phyloP scores from a whole-genome alignment of 23 tunicate species.

The Corella eumyota region DNA sequence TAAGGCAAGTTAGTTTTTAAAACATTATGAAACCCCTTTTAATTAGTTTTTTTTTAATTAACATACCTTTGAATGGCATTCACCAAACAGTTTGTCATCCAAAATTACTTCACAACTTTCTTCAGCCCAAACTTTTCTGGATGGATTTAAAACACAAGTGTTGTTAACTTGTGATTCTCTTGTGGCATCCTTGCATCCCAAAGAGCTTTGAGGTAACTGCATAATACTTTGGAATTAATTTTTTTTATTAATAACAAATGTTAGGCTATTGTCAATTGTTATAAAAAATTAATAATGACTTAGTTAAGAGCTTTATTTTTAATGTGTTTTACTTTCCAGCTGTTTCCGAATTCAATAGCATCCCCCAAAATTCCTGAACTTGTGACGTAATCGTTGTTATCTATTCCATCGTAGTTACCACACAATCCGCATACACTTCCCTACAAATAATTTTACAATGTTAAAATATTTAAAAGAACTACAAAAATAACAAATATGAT shows the following conservation, averaged over 20 bases:
- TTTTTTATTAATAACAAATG: too few relatives aligned
- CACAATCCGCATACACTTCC: conserved; percentile 40
- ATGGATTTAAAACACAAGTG: conserved; percentile 16
- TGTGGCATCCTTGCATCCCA: conserved; percentile 25
- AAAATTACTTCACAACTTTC: conserved; percentile 24
- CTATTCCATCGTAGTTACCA: conserved; percentile 47
- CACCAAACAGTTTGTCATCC: conserved; percentile 21
- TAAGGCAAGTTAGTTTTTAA: too few relatives aligned
- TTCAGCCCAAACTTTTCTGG: conserved; percentile 33
- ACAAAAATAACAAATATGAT: not conserved
- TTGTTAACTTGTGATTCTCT: conserved; percentile 18
- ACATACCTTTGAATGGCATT: conserved; percentile 29
- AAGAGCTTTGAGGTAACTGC: conserved; percentile 7
- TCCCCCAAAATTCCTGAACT: conserved; percentile 21
- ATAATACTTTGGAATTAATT: too few relatives aligned
- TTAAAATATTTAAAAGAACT: too few relatives aligned
- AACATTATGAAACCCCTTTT: too few relatives aligned
- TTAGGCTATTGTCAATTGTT: too few relatives aligned
- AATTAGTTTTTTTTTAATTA: too few relatives aligned
- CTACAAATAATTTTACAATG: not conserved
- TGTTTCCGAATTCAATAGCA: conserved; percentile 45
- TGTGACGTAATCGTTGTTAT: conserved; percentile 16
- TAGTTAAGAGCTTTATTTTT: too few relatives aligned
- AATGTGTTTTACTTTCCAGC: conserved; percentile 71
- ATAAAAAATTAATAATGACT: too few relatives aligned